Percentiles rank a stretch among this genome's conserved stretches.
Evolutionary conservation across 2,113 vertebrate genomes (phyloP).

Genomic region (Sinocyclocheilus anshuiensis): DNA sequence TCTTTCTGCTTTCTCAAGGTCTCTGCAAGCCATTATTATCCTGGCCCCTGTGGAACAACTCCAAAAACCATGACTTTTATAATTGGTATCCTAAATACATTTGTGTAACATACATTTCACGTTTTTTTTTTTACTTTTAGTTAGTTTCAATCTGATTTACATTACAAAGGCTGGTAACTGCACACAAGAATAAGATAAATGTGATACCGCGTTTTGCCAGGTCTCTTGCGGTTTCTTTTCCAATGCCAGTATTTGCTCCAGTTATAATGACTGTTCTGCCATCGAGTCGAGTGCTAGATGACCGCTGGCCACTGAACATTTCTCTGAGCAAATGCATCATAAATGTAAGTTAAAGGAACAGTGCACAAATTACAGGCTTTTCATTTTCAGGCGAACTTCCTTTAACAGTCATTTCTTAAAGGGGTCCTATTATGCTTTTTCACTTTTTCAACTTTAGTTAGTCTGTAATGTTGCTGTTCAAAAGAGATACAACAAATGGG

Average conservation of each 20-base stretch:
- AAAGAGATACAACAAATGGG: neutral
- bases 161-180: neutral
- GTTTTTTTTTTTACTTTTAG: neutral
- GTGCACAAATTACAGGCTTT: neutral
- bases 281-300: conserved; percentile 54
- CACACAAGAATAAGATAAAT: neutral
- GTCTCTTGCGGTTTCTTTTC: conserved; percentile 63
- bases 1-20: conserved; percentile 57
- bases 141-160: neutral
- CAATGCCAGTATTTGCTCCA: conserved; percentile 65
- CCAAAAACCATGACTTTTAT: neutral
- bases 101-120: neutral
- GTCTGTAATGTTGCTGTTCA: too few relatives aligned
- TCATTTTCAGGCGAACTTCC: neutral
- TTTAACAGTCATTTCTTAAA: neutral
- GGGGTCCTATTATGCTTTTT: too few relatives aligned
- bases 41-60: conserved; percentile 56
- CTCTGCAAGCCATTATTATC: conserved; percentile 66
- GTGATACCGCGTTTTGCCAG: conserved; percentile 59
- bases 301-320: conserved; percentile 54
- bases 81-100: neutral
- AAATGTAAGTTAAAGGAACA: neutral
- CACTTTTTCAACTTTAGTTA: too few relatives aligned
- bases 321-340: conserved; percentile 35
- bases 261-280: conserved; percentile 64